A percentile compares a stretch with the other conserved stretches of the same genome.
Evolutionary conservation across 2,888 invertebrate species (phyloP).

Genomic region (Tribolium freemani): DNA sequence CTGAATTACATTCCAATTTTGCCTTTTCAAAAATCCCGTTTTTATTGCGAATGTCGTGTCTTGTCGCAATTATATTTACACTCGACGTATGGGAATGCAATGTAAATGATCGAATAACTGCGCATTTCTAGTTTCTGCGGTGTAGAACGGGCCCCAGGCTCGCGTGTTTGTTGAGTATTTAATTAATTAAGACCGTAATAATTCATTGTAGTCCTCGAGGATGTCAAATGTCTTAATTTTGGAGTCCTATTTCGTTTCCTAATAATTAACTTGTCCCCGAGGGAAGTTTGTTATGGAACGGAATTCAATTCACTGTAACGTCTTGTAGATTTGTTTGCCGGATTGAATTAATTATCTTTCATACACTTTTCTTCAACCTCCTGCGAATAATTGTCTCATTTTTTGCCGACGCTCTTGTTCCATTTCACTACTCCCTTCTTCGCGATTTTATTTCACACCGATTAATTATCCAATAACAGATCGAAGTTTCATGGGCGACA

Average conservation of each 20-base stretch:
- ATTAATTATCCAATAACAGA: conserved; percentile 30
- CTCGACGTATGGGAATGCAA: conserved; percentile 40
- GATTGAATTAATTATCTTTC: conserved; percentile 42
- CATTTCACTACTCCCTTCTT: neutral
- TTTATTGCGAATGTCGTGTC: conserved; percentile 26
- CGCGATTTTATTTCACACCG: conserved; percentile 5
- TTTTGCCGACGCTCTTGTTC: conserved; percentile 14
- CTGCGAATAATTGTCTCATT: conserved; percentile 11
- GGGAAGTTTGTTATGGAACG: conserved; percentile 52
- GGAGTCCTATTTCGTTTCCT: conserved; percentile 60
- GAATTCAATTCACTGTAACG: conserved; percentile 50
- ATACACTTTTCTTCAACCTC: conserved; percentile 29
- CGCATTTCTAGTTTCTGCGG: conserved; percentile 49
- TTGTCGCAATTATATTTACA: conserved; percentile 39
- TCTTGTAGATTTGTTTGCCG: conserved; percentile 43
- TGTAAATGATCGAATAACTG: conserved; percentile 50
- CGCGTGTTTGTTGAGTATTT: conserved; percentile 59
- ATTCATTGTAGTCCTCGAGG: conserved; percentile 62
- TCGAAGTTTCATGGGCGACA: conserved; percentile 29
- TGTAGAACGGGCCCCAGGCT: conserved; percentile 45
- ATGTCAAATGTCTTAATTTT: conserved; percentile 65
- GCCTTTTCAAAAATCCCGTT: neutral
- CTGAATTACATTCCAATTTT: conserved; percentile 34
- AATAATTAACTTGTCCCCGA: conserved; percentile 63
- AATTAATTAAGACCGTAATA: conserved; percentile 62